phyloP scores from a whole-genome alignment of 2,797 vertebrate species.

The Sitta carolinensis region DNA sequence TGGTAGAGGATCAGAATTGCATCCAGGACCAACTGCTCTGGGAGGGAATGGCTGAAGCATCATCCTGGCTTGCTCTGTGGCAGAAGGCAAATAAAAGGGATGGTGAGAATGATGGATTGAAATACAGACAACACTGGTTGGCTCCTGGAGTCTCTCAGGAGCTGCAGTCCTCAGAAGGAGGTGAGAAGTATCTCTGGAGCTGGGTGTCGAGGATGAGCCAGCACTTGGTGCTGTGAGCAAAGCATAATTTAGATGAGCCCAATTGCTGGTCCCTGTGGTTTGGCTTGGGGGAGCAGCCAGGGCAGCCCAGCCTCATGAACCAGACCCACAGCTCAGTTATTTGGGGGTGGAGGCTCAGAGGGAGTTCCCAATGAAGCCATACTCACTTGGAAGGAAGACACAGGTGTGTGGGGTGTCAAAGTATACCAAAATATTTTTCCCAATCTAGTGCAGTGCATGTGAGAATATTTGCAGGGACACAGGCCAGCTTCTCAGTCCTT shows the following conservation, averaged over 20 bases:
- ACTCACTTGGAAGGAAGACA: background rate
- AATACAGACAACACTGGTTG: background rate
- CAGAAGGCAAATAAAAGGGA: background rate
- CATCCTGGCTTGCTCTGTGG: background rate
- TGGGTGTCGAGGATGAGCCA: background rate
- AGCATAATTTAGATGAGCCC: background rate
- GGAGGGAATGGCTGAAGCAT: background rate
- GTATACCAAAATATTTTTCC: background rate
- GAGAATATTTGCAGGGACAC: background rate
- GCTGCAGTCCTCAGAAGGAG: background rate
- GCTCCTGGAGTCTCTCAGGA: background rate
- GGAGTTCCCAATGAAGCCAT: background rate
- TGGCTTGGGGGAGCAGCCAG: background rate
- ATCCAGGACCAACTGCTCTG: background rate
- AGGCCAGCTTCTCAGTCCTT: background rate
- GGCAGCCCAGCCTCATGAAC: background rate
- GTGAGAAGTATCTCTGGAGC: background rate
- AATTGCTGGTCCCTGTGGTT: background rate
- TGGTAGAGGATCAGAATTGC: background rate
- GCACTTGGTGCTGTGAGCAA: background rate
- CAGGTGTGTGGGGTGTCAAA: accelerated
- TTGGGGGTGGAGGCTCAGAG: background rate
- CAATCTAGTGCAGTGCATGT: accelerated
- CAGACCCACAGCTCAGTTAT: background rate
- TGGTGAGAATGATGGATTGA: background rate